These are phyloP conservation scores for Poeciliopsis prolifica DNA, from an alignment of 2,113 vertebrate genomes.

Conservation along the genomic window DNA sequence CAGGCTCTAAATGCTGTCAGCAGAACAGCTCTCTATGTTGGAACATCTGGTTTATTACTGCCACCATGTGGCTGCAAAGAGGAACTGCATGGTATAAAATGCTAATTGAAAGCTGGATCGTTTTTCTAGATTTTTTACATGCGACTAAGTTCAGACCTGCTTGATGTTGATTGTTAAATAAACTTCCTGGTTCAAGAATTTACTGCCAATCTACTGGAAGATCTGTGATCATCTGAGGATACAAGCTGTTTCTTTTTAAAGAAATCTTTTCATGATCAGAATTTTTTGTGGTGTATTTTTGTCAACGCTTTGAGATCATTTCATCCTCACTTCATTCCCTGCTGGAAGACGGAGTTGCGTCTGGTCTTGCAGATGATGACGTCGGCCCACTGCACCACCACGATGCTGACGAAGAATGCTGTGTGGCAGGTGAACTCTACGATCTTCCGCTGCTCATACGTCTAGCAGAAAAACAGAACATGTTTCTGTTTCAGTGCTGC, in stretches of 20 bases:
- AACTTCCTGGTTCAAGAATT: not conserved
- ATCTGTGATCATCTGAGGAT: not conserved
- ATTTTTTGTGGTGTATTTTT: not conserved
- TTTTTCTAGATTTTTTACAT: not conserved
- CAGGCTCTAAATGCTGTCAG: too few relatives aligned
- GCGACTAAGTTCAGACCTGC: not conserved
- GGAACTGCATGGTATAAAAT: not conserved
- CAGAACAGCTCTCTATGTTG: not conserved
- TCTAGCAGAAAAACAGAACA: slow-evolving; percentile 67
- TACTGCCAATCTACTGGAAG: not conserved
- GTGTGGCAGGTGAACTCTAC: slow-evolving; percentile 93
- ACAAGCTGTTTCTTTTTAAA: not conserved
- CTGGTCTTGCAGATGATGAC: slow-evolving; percentile 92
- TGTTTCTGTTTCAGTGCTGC: too few relatives aligned
- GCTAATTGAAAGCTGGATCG: not conserved
- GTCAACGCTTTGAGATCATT: not conserved
- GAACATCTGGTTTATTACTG: slow-evolving; percentile 5
- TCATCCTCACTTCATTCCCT: slow-evolving; percentile 88
- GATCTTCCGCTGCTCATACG: slow-evolving; percentile 90
- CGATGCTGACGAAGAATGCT: slow-evolving; percentile 91
- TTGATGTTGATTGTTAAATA: not conserved
- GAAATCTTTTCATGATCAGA: not conserved
- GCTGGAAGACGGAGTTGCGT: slow-evolving; percentile 93
- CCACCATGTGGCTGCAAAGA: slow-evolving; percentile 18
- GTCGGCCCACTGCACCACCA: slow-evolving; percentile 92